These are phyloP conservation scores for Helleia helle DNA, from an alignment of 2,888 invertebrate species.

Conservation along the genomic window DNA sequence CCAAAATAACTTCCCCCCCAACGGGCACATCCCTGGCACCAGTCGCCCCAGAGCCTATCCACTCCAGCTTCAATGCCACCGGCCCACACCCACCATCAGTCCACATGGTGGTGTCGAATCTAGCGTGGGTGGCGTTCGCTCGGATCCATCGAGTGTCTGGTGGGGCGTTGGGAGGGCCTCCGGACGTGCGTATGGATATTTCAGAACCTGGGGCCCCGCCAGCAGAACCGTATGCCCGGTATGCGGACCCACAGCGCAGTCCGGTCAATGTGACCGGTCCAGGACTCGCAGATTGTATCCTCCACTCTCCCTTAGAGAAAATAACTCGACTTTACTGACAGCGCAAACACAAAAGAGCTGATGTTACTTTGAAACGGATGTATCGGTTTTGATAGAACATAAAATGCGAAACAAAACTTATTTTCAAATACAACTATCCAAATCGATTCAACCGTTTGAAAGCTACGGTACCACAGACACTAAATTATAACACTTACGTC, in stretches of 20 bases:
- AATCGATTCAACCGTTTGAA: too few species aligned
- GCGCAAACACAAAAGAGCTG: background rate
- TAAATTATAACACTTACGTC: too few species aligned
- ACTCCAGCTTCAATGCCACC: conserved; percentile 84
- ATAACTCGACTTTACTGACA: background rate
- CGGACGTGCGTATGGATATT: conserved; percentile 86
- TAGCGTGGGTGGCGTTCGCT: conserved; percentile 86
- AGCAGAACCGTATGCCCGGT: conserved; percentile 86
- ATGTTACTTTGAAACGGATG: too few species aligned
- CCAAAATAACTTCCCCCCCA: conserved; percentile 59
- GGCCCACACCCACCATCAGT: conserved; percentile 90
- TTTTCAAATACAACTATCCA: too few species aligned
- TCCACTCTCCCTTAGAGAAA: conserved; percentile 77
- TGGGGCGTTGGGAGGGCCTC: conserved; percentile 77
- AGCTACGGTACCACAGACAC: too few species aligned
- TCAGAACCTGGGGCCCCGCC: conserved; percentile 84
- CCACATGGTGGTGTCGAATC: conserved; percentile 87
- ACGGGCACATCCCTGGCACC: conserved; percentile 62
- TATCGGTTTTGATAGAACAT: too few species aligned
- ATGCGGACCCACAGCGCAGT: conserved; percentile 88
- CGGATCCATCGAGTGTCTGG: conserved; percentile 83
- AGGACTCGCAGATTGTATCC: conserved; percentile 58
- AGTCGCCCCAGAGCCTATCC: conserved; percentile 67
- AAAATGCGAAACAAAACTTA: too few species aligned
- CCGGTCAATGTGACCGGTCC: conserved; percentile 76